phyloP scores from a whole-genome alignment of 2,113 vertebrate genomes.

The Hemibagrus wyckioides region DNA sequence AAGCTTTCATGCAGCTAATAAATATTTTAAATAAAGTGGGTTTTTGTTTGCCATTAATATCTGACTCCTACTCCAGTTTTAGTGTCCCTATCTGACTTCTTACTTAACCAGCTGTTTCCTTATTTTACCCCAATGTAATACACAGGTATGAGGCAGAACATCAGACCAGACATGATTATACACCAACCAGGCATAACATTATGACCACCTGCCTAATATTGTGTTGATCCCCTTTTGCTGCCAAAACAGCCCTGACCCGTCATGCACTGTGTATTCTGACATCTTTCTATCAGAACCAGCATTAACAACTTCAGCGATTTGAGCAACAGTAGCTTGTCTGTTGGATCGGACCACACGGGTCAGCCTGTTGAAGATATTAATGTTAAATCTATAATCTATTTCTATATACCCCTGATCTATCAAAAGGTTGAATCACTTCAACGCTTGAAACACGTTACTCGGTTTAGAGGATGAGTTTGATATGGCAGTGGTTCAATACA shows the following conservation, averaged over 20 bases:
- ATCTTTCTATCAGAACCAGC: no score
- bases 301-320: no score
- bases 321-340: no score
- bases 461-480: not conserved
- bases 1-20: slow-evolving; percentile 25
- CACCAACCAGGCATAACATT: not conserved
- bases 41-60: not conserved
- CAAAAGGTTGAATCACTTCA: not conserved
- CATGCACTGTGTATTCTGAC: no score
- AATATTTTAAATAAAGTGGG: slow-evolving; percentile 12
- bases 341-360: no score
- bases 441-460: not conserved
- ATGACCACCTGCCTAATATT: no score
- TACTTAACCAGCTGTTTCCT: not conserved
- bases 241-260: no score
- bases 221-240: no score
- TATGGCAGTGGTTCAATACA: not conserved
- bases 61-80: not conserved
- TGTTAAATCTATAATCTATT: no score
- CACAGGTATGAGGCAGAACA: not conserved
- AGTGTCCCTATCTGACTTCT: not conserved
- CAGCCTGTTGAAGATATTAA: not conserved
- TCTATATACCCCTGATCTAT: not conserved
- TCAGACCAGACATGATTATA: not conserved
- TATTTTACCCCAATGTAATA: not conserved